phyloP scores from a whole-genome alignment of 2,113 vertebrate genomes.

The Leptocoma aspasia region DNA sequence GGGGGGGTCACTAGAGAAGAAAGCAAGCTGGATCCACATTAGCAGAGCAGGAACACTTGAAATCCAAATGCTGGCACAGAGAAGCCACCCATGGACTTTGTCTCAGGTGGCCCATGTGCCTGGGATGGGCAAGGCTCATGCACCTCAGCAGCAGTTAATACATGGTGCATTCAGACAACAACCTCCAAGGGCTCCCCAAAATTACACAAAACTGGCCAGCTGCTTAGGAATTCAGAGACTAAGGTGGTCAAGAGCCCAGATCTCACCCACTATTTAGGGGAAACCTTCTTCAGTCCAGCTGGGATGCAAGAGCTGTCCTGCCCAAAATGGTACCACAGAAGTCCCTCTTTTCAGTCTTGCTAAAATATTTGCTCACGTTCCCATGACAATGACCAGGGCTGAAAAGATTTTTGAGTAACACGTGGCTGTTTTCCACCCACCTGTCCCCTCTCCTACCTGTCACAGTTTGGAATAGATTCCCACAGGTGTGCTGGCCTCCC shows the following conservation, averaged over 20 bases:
- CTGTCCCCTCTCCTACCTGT: neutral
- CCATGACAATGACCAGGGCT: neutral
- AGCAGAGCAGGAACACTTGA: neutral
- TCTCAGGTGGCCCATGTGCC: neutral
- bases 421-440: neutral
- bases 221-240: neutral
- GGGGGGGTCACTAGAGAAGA: neutral
- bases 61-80: neutral
- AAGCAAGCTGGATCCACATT: neutral
- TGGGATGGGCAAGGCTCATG: neutral
- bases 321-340: neutral
- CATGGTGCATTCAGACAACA: neutral
- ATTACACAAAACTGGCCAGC: neutral
- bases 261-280: neutral
- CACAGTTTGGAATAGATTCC: neutral
- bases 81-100: neutral
- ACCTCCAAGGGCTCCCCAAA: neutral
- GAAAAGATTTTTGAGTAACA: neutral
- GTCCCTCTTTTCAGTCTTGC: neutral
- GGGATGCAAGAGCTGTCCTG: neutral
- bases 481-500: accelerated
- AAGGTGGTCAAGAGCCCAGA: neutral
- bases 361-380: neutral
- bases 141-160: neutral
- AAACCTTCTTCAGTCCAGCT: neutral